phyloP scores from a whole-genome alignment of 2,113 vertebrate species.

The Myanophis thanlyinensis region DNA sequence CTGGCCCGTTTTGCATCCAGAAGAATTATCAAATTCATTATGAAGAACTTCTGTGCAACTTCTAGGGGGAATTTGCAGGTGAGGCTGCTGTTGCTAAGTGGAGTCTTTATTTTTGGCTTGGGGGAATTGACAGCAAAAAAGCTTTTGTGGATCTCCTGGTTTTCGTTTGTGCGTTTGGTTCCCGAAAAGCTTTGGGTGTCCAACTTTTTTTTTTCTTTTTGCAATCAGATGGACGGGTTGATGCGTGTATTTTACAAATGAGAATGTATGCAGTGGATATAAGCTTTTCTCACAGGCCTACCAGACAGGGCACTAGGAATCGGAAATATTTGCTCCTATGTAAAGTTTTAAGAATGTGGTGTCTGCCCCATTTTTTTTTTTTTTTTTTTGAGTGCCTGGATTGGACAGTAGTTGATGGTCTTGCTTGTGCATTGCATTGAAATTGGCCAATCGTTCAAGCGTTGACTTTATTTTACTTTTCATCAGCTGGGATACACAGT shows the following conservation, averaged over 20 bases:
- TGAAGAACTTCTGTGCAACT: background rate
- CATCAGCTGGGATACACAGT: background rate
- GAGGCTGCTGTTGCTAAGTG: background rate
- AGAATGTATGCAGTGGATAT: fast-evolving
- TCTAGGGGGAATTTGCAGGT: background rate
- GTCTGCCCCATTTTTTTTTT: too few species aligned
- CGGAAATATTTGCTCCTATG: fast-evolving
- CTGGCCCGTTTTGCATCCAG: background rate
- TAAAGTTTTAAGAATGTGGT: background rate
- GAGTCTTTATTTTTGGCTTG: background rate
- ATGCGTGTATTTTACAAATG: background rate
- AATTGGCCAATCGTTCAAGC: background rate
- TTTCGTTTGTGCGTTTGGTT: background rate
- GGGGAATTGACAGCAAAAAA: background rate
- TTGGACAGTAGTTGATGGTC: background rate
- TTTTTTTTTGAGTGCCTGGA: background rate
- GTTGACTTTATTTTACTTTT: background rate
- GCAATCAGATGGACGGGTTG: background rate
- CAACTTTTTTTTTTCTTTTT: background rate
- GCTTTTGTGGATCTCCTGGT: background rate
- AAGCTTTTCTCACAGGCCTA: background rate
- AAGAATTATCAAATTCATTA: background rate
- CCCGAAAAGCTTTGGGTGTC: background rate
- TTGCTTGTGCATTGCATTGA: constrained; percentile 2
- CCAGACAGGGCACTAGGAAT: background rate